Evolutionary conservation across 2,888 invertebrate species (phyloP), one percentile per base, ranked within the genome.

Genomic region (Zeuzera pyrina): DNA sequence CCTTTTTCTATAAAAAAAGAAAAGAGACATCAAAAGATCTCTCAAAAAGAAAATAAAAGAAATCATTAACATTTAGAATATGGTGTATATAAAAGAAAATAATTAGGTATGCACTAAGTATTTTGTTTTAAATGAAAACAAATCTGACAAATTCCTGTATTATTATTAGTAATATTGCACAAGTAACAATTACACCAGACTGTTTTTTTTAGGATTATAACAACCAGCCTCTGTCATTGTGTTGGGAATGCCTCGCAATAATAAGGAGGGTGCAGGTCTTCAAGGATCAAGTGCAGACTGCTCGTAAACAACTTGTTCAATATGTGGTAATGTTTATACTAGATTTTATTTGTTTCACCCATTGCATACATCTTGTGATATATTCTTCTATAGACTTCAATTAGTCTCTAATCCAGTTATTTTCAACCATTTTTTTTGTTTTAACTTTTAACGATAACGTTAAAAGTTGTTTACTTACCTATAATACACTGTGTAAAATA

Each of bases 241-340:
- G 74, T 28, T 62, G 60, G 57, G 72, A 74, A 34, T 76, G 76
- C 19, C 30, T 27, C 1, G 57, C 57, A 0, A 36, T 51, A 0
- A 30, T 72, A 1, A 43, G 39, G 2, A 54, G 45, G 28, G 42
- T 47, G 7, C 4, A 52, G 1, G 42, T 25, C 1, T 76, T 69
- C 22, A 59, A 45, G 15, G 38, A 35, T 1, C 64, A 62, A 49
- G 61, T 69, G 0, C 41, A 35, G 2, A 31, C 32, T 0, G 69
- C 73, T 0, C 52, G 60, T 2, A 34, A 49, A 1, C 33, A 29
- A 1, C 43, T 74, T 1, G 32, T 39, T 2, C 41, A 36, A 4
- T 49, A 48, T 29, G 41, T 52, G 51, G 72, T 69, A 43, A 59
- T n/a, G n/a, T n/a, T n/a, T n/a, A n/a, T n/a, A n/a, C n/a, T n/a